Conservation (phyloP, 2,113 vertebrate genomes). For the Nettapus auritus region DNA sequence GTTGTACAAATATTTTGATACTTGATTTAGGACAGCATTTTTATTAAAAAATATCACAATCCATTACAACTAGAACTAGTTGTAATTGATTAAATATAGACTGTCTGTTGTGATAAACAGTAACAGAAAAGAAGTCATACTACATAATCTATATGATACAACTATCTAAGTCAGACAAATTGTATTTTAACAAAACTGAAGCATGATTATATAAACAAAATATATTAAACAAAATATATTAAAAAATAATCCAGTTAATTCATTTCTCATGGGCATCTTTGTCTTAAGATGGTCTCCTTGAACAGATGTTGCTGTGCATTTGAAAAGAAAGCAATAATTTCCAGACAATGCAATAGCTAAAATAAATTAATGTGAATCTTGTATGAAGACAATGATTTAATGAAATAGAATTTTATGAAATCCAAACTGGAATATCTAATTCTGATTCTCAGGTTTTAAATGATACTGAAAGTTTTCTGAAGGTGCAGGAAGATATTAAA, state of each 20-base stretch:
- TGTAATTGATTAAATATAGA: neutral
- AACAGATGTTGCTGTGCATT: neutral
- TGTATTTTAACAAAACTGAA: neutral
- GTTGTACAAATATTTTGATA: neutral
- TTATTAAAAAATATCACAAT: neutral
- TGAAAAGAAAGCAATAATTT: neutral
- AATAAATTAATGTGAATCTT: neutral
- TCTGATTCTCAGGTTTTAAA: neutral
- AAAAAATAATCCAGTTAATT: neutral
- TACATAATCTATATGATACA: neutral
- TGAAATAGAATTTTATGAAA: neutral
- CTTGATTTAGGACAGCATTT: neutral
- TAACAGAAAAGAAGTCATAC: neutral
- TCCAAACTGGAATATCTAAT: neutral
- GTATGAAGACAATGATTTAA: neutral
- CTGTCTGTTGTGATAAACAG: neutral
- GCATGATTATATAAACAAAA: neutral
- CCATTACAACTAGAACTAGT: accelerated
- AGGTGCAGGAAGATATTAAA: neutral
- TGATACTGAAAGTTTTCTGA: neutral
- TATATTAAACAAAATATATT: too few species aligned
- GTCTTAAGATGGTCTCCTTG: neutral
- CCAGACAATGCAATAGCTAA: neutral
- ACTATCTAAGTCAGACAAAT: neutral
- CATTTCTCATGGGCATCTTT: neutral